Percentiles rank a stretch among this genome's conserved stretches.
phyloP scores from a whole-genome alignment of 2,797 vertebrate genomes.

The Phrynocephalus guinanensis region DNA sequence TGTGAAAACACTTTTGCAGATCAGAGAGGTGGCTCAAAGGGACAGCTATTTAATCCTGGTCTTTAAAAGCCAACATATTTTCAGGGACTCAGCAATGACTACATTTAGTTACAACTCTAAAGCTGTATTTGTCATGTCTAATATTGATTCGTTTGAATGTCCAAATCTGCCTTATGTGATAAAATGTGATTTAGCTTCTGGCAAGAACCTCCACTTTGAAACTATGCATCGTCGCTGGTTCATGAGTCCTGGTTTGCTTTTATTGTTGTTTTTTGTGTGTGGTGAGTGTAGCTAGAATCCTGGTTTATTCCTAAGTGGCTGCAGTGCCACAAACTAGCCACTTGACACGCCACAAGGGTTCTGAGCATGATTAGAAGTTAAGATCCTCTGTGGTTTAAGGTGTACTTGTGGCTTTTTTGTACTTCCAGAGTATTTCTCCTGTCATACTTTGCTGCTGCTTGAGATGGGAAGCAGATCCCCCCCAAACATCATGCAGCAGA shows the following conservation, averaged over 20 bases:
- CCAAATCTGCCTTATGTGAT: not conserved
- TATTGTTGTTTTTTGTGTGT: not conserved
- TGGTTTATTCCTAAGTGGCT: not conserved
- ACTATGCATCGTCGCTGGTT: not conserved
- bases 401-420: not conserved
- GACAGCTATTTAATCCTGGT: slow-evolving; percentile 2
- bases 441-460: not conserved
- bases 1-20: slow-evolving; percentile 19
- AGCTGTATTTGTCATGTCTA: not conserved
- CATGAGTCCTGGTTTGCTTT: not conserved
- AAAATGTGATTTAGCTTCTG: not conserved
- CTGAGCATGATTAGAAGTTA: not conserved
- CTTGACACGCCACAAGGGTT: not conserved
- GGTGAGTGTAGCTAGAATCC: not conserved
- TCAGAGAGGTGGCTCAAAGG: not conserved
- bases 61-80: not conserved
- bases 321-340: not conserved
- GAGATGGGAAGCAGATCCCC: no score
- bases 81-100: not conserved
- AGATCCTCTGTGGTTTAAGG: not conserved
- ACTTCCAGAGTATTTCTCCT: no score
- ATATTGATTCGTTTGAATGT: not conserved
- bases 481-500: no score
- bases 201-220: not conserved
- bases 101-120: not conserved